These are phyloP conservation scores for Galeruca laticollis DNA, from an alignment of 2,888 invertebrate species.

Conservation along the genomic window DNA sequence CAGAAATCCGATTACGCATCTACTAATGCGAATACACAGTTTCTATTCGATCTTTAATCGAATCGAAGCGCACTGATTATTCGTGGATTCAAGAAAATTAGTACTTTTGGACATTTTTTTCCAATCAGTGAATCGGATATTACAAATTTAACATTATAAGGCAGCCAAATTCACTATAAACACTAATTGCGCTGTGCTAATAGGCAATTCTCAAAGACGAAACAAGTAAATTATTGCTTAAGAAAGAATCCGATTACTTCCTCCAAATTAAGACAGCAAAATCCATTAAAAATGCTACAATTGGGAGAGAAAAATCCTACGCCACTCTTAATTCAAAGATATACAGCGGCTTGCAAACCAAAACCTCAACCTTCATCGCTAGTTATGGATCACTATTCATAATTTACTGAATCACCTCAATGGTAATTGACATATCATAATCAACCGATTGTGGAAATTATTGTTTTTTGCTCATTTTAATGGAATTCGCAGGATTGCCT, in stretches of 20 bases:
- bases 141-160: neutral
- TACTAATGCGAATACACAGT: neutral
- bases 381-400: too few species aligned
- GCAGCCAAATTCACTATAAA: neutral
- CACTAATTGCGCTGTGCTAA: constrained; percentile 5
- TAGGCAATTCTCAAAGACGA: constrained; percentile 5
- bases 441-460: too few species aligned
- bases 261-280: neutral
- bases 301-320: too few species aligned
- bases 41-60: neutral
- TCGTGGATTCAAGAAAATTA: neutral
- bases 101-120: neutral
- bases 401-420: too few species aligned
- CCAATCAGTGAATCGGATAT: neutral
- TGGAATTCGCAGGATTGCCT: too few species aligned
- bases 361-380: neutral
- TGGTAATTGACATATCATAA: too few species aligned
- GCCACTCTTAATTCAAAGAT: too few species aligned
- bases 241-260: neutral
- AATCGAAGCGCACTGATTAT: neutral
- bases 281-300: neutral
- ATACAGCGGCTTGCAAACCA: too few species aligned
- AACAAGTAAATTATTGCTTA: neutral
- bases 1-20: neutral
- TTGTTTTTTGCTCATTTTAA: too few species aligned